Evolutionary conservation across 2,888 invertebrate species (phyloP), one percentile per base, ranked within the genome.

Genomic region (Cyclophora punctaria): DNA sequence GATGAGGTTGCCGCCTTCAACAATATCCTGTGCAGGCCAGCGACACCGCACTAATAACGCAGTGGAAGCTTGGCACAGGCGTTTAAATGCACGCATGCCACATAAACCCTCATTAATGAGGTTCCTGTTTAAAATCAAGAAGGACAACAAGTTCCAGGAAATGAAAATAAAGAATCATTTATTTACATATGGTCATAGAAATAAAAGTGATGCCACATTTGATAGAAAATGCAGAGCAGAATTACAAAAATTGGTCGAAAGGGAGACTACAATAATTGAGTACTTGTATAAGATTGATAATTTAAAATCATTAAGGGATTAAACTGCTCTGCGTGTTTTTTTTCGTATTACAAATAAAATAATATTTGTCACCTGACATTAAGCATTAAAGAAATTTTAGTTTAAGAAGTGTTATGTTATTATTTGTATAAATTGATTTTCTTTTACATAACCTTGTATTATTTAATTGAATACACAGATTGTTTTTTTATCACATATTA

Each of bases 41-140:
- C 40, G 37, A 34, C 47, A 47, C 34, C 42, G 47, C 4, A 50
- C 41, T 6, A 47, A 50, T 33, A 50, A 47, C 41, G 37, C 37
- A 37, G 20, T 44, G 7, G 44, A 44, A 46, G 47, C 46, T 37
- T 47, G 50, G 47, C 50, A 50, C 46, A 44, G 46, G 46, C 50
- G 50, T 7, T 40, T 51, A 41, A 51, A 51, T 45, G 43, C 41
- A 33, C 48, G 51, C 7, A 48, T 48, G 51, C 43, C 37, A 42
- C 34, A 43, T 40, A 51, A 49, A 34, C 43, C 48, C 42, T 33
- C 46, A 35, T 40, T 46, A n/a, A 43, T 49, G 4, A 43, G 35
- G 34, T 49, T 49, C 35, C 34, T 45, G 5, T 45, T 45, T 7
- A 45, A 40, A 44, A 45, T 45, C 3, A 51, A 41, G 43, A 45